Evolutionary conservation across 2,888 invertebrate species (phyloP).

Genomic region (Eupithecia pulchellata): DNA sequence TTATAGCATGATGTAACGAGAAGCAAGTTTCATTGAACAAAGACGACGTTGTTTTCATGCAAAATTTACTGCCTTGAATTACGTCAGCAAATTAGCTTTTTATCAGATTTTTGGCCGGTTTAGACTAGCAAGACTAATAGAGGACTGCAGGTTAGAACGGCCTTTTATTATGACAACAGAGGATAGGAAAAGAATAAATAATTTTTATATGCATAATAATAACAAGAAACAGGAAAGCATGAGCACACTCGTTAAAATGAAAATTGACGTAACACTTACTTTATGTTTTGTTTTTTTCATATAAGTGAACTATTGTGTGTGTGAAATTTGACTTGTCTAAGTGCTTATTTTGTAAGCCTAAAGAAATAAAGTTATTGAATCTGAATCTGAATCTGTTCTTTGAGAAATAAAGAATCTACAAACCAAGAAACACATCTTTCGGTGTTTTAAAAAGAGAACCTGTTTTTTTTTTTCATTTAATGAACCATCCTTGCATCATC

Average conservation of each 20-base stretch:
- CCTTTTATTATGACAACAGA: neutral
- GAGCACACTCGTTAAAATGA: no score
- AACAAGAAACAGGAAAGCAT: neutral
- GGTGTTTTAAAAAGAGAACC: neutral
- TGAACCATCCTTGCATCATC: slow-evolving; percentile 25
- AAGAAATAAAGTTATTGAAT: no score
- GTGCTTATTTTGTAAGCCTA: no score
- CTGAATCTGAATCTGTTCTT: no score
- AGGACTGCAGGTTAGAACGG: neutral
- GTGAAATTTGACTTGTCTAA: no score
- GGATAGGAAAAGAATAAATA: neutral
- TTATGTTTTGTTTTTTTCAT: no score
- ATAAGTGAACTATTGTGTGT: no score
- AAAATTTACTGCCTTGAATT: slow-evolving; percentile 3
- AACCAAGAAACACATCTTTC: no score
- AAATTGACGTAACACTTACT: no score
- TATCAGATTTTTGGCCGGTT: neutral
- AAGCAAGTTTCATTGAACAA: neutral
- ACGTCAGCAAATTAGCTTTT: slow-evolving; percentile 1
- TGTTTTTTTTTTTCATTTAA: neutral
- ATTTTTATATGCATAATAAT: neutral
- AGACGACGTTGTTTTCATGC: neutral
- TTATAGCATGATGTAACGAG: neutral
- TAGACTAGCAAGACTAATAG: neutral
- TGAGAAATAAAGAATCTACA: no score